These are phyloP conservation scores for Pyrrhopygopsis socrates DNA, from an alignment of 2,888 invertebrate genomes.

Conservation along the genomic window DNA sequence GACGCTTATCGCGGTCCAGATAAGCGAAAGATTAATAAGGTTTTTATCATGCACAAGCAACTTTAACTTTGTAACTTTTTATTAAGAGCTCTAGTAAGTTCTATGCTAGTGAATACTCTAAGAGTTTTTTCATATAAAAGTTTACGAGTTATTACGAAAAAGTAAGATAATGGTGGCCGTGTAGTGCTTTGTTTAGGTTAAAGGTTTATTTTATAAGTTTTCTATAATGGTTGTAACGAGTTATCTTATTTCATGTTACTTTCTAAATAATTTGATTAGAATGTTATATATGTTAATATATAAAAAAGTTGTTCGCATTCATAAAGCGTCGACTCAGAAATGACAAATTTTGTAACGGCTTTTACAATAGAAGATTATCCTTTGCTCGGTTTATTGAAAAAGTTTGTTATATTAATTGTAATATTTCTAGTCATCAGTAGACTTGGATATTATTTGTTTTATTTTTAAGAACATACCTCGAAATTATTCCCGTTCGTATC, in stretches of 20 bases:
- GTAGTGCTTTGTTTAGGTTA: background rate
- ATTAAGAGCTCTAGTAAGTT: slow-evolving; percentile 20
- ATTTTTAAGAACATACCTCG: too few species aligned
- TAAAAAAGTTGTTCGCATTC: too few species aligned
- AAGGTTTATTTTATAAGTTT: background rate
- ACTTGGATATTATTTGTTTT: too few species aligned
- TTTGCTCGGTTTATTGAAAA: too few species aligned
- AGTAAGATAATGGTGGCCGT: background rate
- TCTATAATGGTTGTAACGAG: background rate
- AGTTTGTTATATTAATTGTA: too few species aligned
- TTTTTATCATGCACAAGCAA: slow-evolving; percentile 11
- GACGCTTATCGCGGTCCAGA: slow-evolving; percentile 1
- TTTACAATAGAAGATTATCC: too few species aligned
- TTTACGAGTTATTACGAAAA: slow-evolving; percentile 1
- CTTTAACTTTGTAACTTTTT: slow-evolving; percentile 13
- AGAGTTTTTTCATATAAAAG: slow-evolving; percentile 21
- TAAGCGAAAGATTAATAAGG: slow-evolving; percentile 7
- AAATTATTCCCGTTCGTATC: too few species aligned
- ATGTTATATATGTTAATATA: too few species aligned
- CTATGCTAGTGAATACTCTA: background rate
- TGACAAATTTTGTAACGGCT: too few species aligned
- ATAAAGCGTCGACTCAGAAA: background rate
- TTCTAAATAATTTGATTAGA: background rate
- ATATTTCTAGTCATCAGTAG: too few species aligned
- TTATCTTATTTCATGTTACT: background rate